Percentiles rank a stretch among this genome's conserved stretches.
phyloP scores from a whole-genome alignment of 2,113 vertebrate species.

The Nesoenas mayeri region DNA sequence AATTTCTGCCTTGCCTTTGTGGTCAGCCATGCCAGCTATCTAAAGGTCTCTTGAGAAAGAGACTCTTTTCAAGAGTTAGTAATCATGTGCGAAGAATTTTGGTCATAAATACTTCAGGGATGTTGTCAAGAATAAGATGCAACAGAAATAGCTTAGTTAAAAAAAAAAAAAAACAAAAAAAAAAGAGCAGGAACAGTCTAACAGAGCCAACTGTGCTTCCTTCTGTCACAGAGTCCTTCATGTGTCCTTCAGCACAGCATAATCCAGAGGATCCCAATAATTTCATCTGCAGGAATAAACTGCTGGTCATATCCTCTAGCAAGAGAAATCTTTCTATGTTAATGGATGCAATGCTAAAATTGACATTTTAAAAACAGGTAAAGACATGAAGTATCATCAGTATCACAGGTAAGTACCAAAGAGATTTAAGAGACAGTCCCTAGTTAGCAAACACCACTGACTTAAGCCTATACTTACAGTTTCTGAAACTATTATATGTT shows the following conservation, averaged over 20 bases:
- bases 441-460: background rate
- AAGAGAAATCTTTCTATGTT: background rate
- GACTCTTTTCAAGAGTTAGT: conserved; percentile 30
- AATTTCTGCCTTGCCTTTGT: conserved; percentile 51
- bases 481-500: background rate
- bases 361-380: background rate
- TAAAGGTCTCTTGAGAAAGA: conserved; percentile 14
- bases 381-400: background rate
- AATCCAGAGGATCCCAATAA: background rate
- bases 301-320: background rate
- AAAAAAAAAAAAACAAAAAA: conserved; percentile 35
- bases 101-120: conserved; percentile 43
- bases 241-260: background rate
- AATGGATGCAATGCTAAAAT: background rate
- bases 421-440: background rate
- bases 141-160: conserved; percentile 29
- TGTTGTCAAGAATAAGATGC: conserved; percentile 47
- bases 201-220: background rate
- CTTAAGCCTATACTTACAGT: background rate
- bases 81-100: conserved; percentile 53
- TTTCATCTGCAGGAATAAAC: background rate
- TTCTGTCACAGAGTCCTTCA: background rate
- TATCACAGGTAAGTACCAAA: background rate
- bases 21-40: background rate
- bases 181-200: background rate